Base-by-base conservation (phyloP, 2,797 vertebrate genomes). In the Pelochelys cantorii region DNA sequence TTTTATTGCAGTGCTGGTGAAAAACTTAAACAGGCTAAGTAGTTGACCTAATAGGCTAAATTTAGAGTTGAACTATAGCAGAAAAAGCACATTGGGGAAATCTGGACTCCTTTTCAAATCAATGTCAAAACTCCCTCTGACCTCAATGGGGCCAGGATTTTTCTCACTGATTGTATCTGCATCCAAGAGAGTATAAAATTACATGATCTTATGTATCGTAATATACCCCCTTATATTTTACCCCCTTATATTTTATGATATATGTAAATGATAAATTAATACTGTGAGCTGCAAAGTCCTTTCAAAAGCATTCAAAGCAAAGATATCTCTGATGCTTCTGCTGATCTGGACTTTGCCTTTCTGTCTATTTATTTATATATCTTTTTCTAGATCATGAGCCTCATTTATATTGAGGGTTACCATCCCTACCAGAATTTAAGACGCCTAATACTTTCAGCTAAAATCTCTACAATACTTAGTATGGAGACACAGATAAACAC, bases 201-300 rank as follows among this genome's bases (percentile, higher is more conserved):
- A 27, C 42, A 79, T 84, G 55, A 74, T 55, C 65, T 79, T 25
- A 0, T 31, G 57, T n/a, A 7, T 65, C 52, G 37, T 29, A 81
- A 81, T 87, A 84, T n/a, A 68, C 62, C 81, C 18, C 20, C 31
- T 18, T 37, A 52, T 84, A 92, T 54, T 84, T 25, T 27, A 68
- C 62, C 81, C 18, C 20, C 31, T 18, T 37, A 52, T 84, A 92
- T 54, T 84, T 25, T 27, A 62, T 89, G 85, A 81, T 34, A 25
- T 65, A 68, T 52, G 48, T 20, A 71, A 34, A 53, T 4, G n/a
- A 42, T 56, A 77, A 90, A 88, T 23, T 93, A 29, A 48, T 1
- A 86, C 17, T 87, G 12, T 75, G 57, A 81, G 48, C 62, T 78
- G n/a, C 95, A 89, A 94, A 93, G 79, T 79, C 56, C 62, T 71